A percentile compares a stretch with the other conserved stretches of the same genome.
Evolutionary conservation across 2,797 vertebrate genomes (phyloP).

Genomic region (Semotilus atromaculatus): DNA sequence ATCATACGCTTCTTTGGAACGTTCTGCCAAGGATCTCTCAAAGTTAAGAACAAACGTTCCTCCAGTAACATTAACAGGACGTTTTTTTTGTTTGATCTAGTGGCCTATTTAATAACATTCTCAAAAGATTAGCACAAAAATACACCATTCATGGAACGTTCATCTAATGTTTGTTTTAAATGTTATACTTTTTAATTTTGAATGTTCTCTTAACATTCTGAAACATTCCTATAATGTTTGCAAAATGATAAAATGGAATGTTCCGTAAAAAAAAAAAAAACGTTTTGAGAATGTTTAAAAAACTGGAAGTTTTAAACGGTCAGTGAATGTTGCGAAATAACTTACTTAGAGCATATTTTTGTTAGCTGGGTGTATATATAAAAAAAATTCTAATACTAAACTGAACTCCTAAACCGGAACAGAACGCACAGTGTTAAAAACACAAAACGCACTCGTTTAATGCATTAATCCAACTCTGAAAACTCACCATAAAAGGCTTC

Average conservation of each 20-base stretch:
- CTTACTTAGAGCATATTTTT: background rate
- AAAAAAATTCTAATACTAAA: background rate
- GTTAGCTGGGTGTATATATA: background rate
- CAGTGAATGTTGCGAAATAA: background rate
- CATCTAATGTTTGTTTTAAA: background rate
- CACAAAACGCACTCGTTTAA: background rate
- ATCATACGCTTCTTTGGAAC: background rate
- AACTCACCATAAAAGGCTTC: slow-evolving; percentile 20
- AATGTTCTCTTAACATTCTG: background rate
- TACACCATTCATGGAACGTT: background rate
- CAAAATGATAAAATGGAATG: background rate
- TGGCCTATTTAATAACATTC: background rate
- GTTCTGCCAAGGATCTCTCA: background rate
- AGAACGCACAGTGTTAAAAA: background rate
- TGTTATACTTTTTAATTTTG: background rate
- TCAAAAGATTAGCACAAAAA: background rate
- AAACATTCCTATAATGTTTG: background rate
- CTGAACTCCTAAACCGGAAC: background rate
- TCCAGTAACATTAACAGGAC: background rate
- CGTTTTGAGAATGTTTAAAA: background rate
- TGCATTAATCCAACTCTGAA: slow-evolving; percentile 22
- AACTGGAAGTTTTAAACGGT: background rate
- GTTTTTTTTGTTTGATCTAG: background rate
- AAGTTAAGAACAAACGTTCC: background rate
- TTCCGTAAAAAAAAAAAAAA: background rate